Evolutionary conservation across 2,113 vertebrate genomes (phyloP).

Genomic region (Perccottus glenii): DNA sequence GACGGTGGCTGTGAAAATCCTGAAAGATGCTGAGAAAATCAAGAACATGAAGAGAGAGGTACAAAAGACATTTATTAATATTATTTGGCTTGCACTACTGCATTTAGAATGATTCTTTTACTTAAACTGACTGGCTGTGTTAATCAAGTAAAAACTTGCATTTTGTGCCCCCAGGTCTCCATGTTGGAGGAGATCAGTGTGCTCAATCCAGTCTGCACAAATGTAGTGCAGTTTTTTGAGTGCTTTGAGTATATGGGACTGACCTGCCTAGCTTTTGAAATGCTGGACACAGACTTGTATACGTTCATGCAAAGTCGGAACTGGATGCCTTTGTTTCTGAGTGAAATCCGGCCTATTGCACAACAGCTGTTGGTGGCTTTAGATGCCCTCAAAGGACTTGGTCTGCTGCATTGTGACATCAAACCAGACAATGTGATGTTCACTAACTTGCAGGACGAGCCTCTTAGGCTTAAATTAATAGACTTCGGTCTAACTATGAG

Average conservation of each 20-base stretch:
- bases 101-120: no score
- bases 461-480: conserved; percentile 15
- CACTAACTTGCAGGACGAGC: neutral
- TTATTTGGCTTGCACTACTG: no score
- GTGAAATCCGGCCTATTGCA: neutral
- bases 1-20: conserved; percentile 14
- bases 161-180: conserved; percentile 5
- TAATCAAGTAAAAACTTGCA: neutral
- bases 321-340: neutral
- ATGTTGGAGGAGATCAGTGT: conserved; percentile 13
- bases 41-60: conserved; percentile 3
- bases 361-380: conserved; percentile 31
- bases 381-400: conserved; percentile 3
- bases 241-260: neutral
- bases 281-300: conserved; percentile 19
- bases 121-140: neutral
- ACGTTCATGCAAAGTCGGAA: neutral
- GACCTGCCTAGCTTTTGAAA: conserved; percentile 21
- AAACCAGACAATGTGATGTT: conserved; percentile 37
- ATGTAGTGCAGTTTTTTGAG: conserved; percentile 14
- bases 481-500: conserved; percentile 3
- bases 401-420: conserved; percentile 25
- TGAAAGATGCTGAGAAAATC: neutral
- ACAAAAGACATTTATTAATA: no score
- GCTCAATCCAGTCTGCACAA: conserved; percentile 1